A percentile compares a stretch with the other conserved stretches of the same genome.
Conservation (phyloP, 2,888 invertebrate genomes). For the Nemurella pictetii region DNA sequence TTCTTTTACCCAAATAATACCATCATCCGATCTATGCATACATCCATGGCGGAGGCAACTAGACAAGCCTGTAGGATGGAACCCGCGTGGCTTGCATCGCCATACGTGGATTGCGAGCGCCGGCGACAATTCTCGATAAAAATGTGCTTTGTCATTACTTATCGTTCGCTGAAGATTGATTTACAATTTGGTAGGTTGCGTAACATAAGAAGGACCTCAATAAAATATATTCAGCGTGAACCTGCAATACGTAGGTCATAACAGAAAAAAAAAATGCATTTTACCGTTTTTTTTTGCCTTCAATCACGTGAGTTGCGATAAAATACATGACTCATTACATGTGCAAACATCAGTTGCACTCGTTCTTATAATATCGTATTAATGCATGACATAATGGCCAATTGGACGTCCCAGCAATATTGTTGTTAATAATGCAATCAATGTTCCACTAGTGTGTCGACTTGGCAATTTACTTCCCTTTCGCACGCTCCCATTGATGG, state of each 20-base stretch:
- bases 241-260: too few species aligned
- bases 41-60: background rate
- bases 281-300: background rate
- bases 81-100: too few species aligned
- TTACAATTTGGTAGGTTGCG: too few species aligned
- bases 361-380: background rate
- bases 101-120: too few species aligned
- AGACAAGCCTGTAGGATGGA: background rate
- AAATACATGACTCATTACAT: background rate
- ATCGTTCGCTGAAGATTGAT: too few species aligned
- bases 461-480: conserved; percentile 6
- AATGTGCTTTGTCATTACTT: too few species aligned
- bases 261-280: background rate
- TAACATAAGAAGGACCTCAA: too few species aligned
- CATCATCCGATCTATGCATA: background rate
- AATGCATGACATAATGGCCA: background rate
- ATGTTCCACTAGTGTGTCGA: background rate
- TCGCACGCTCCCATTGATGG: conserved; percentile 19
- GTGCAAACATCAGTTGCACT: background rate
- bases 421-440: conserved; percentile 13
- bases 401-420: background rate
- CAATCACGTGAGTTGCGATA: background rate
- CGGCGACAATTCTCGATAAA: too few species aligned
- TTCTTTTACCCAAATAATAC: conserved; percentile 14
- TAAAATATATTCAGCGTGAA: too few species aligned